phyloP scores from a whole-genome alignment of 1,140 invertebrate species.

The Heliconius congener region DNA sequence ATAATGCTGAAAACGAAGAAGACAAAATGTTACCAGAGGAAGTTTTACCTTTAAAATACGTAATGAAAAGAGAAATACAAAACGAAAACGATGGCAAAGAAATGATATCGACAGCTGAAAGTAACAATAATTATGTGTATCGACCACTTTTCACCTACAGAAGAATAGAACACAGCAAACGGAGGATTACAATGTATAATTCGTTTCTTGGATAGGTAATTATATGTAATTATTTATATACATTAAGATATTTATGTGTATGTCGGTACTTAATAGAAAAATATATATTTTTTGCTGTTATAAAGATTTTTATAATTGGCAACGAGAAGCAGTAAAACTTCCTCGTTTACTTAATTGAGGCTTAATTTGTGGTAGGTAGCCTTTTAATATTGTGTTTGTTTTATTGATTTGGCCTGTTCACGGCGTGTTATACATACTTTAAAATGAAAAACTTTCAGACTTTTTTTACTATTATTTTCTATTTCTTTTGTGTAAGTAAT shows the following conservation, averaged over 20 bases:
- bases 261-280: neutral
- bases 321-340: neutral
- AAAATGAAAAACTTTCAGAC: neutral
- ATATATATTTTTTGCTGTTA: neutral
- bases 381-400: neutral
- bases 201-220: conserved; percentile 63
- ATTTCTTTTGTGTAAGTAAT: conserved; percentile 1
- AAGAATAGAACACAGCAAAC: conserved; percentile 65
- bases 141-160: conserved; percentile 64
- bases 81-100: conserved; percentile 34
- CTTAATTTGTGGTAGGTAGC: neutral
- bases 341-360: neutral
- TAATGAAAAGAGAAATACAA: neutral
- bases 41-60: neutral
- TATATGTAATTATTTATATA: neutral
- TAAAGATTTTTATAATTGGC: neutral
- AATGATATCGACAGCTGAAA: conserved; percentile 49
- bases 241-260: neutral
- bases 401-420: neutral
- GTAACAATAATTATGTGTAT: conserved; percentile 55
- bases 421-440: neutral
- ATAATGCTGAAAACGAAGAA: neutral
- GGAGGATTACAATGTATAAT: conserved; percentile 70
- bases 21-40: neutral
- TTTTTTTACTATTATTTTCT: neutral